Evolutionary conservation across 2,888 invertebrate genomes (phyloP), one percentile per base, ranked within the genome.

Genomic region (Chydorus sphaericus): DNA sequence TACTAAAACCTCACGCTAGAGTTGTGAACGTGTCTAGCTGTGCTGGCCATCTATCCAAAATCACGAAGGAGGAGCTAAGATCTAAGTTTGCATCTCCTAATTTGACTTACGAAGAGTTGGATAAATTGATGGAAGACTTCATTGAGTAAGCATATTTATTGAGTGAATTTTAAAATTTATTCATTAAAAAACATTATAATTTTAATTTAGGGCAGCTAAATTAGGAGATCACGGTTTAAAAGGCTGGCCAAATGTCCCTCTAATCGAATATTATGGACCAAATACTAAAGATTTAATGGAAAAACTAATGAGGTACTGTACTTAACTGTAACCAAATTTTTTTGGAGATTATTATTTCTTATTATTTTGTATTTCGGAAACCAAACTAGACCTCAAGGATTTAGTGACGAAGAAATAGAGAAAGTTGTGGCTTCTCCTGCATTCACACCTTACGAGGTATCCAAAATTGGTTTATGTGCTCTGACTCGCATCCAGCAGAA

Each of bases 1-100:
- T 88, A 14, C 68, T 89, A 3, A 73, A 75, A 56, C 71, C 79
- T 39, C 77, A 83, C 63, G 83, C 83, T 0, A 76, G 82, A 64
- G 85, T 88, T 10, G 80, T 86, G 0, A 84, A 86, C 63, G 71
- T 88, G 0, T 84, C 85, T 0, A 85, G 85, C 60, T 76, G 78
- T 5, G 74, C 75, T 14, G 85, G 84, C 1, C 75, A 79, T 54
- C 67, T 83, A 39, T 71, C 74, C 1, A 72, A 73, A 3, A 79
- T 85, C 60, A 77, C 79, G 49, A 76, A 76, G 51, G 71, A 75
- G 62, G 69, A 70, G 8, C 69, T 82, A 10, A 74, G 75, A 60
- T 69, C 68, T 49, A 75, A 73, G 66, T 74, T 85, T 3, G 72
- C 75, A 48, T 69, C 77, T 65, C 67, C 75, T 1, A 69, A 69